Base-by-base conservation (phyloP, 2,888 invertebrate species). In the Trypoxylon attenuatum region DNA sequence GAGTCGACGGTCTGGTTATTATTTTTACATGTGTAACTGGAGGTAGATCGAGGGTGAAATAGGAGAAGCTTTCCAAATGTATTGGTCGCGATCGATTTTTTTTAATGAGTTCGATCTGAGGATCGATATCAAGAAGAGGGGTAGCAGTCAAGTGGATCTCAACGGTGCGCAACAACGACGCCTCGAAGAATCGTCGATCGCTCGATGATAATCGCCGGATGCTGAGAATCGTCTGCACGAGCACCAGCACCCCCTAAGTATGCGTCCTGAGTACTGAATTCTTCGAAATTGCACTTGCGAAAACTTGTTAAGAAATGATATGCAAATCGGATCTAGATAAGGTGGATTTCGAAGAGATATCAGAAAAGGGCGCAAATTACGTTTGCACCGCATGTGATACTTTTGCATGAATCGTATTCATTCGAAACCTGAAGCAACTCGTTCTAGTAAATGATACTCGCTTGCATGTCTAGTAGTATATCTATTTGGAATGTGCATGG, bases 321-420 rank as follows among this genome's bases (percentile, higher is more conserved):
- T n/a, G n/a, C n/a, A n/a, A n/a, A n/a, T n/a, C n/a, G n/a, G n/a
- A n/a, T n/a, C n/a, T n/a, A n/a, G n/a, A n/a, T n/a, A 45, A n/a
- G 23, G 18, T 8, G 10, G 52, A 50, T 52, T 27, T 45, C 22
- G 56, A 50, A 51, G 63, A 47, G n/a, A 51, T 56, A 67, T 62
- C 63, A 57, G 52, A 52, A 51, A 46, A 39, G 63, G 56, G 75
- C 41, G 66, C 71, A 63, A 53, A 27, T 45, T 49, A 50, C 69
- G 69, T 69, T 46, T 61, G 78, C 77, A 77, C 77, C 76, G 78
- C 74, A 77, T 78, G 77, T 55, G 27, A 67, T 71, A 65, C 53
- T 69, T 71, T 42, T 62, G 79, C 79, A 79, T 63, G 77, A 56
- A 21, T 42, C 47, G 49, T 25, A 63, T 33, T 68, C 53, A 25